phyloP scores from a whole-genome alignment of 2,888 invertebrate genomes.

The Nemotelus nigrinus region DNA sequence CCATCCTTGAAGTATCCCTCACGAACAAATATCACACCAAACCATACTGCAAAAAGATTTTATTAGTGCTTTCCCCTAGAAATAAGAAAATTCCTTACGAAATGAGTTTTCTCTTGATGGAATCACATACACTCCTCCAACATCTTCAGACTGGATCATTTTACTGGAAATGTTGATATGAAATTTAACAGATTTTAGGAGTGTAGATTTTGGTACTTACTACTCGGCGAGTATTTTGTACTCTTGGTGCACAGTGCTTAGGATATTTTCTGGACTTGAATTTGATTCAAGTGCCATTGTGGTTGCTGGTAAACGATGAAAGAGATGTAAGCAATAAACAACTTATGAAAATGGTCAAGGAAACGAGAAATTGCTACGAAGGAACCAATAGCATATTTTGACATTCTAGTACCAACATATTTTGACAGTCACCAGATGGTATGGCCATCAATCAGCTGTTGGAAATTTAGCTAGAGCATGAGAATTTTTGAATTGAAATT shows the following conservation, averaged over 20 bases:
- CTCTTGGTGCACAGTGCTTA: conserved; percentile 84
- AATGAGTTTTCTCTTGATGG: conserved; percentile 87
- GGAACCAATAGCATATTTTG: not conserved
- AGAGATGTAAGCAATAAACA: not conserved
- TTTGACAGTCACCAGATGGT: too few relatives aligned
- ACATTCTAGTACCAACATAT: not conserved
- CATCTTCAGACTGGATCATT: conserved; percentile 83
- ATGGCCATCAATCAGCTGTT: too few relatives aligned
- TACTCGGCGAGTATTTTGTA: conserved; percentile 92
- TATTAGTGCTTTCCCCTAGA: not conserved
- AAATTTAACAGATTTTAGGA: not conserved
- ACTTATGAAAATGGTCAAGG: too few relatives aligned
- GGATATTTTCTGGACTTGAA: conserved; percentile 69
- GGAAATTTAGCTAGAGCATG: too few relatives aligned
- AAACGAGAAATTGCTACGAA: not conserved
- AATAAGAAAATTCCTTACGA: conserved; percentile 69
- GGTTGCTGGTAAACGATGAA: not conserved
- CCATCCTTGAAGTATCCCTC: conserved; percentile 90
- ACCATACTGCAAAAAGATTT: conserved; percentile 57
- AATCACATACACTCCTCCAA: conserved; percentile 91
- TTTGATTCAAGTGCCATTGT: conserved; percentile 59
- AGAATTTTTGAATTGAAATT: too few relatives aligned
- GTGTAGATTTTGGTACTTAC: conserved; percentile 69
- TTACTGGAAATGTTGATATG: conserved; percentile 70
- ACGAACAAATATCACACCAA: conserved; percentile 75